Evolutionary conservation across 2,797 vertebrate genomes (phyloP).

Genomic region (Salmo trutta): DNA sequence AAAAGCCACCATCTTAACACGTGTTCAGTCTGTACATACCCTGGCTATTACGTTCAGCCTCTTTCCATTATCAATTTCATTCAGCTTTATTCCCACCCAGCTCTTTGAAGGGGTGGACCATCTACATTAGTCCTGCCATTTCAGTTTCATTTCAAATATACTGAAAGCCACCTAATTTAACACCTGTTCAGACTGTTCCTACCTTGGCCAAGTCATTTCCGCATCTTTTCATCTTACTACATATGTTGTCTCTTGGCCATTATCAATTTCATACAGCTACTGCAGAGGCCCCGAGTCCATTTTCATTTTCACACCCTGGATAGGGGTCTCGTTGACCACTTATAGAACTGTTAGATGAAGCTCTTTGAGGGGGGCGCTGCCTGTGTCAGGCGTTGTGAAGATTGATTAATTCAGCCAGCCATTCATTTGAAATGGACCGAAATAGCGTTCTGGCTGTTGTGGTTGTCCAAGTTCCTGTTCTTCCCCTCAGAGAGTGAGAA

Average conservation of each 20-base stretch:
- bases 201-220: background rate
- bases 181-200: background rate
- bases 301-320: background rate
- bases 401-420: constrained; percentile 20
- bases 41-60: background rate
- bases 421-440: constrained; percentile 14
- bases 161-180: background rate
- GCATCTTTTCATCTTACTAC: background rate
- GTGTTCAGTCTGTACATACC: background rate
- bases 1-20: background rate
- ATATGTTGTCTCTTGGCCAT: background rate
- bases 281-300: background rate
- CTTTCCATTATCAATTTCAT: background rate
- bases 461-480: constrained; percentile 2
- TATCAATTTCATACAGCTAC: background rate
- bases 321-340: background rate
- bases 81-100: background rate
- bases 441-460: constrained; percentile 15
- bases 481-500: constrained; percentile 2
- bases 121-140: constrained; percentile 3
- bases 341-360: background rate
- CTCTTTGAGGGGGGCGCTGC: background rate
- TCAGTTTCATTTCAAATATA: background rate
- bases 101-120: background rate
- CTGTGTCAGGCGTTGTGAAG: too few species aligned